These are phyloP conservation scores for Palythoa heliodiscus DNA, from an alignment of 92 coral and sea anemone genomes.

Conservation along the genomic window DNA sequence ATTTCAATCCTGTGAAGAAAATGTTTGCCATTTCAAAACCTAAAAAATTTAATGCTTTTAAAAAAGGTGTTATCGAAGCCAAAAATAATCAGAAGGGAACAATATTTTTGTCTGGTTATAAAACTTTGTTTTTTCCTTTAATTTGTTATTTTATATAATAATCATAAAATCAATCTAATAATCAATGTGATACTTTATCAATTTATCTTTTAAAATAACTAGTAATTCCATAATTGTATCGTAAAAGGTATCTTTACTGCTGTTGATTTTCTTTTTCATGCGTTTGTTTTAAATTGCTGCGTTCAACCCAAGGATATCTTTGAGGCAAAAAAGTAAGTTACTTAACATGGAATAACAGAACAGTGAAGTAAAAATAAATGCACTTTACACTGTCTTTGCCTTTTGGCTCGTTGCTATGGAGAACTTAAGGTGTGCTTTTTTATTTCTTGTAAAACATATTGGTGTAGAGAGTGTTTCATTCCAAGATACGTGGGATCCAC, in stretches of 20 bases:
- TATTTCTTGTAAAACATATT: background rate
- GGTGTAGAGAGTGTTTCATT: slow-evolving; percentile 79
- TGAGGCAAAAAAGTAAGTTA: slow-evolving; percentile 65
- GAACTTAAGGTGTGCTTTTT: background rate
- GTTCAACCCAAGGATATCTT: slow-evolving; percentile 63
- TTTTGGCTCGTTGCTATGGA: background rate
- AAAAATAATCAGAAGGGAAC: no score
- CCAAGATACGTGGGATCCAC: slow-evolving; percentile 88
- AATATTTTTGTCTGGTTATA: no score
- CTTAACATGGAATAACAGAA: background rate
- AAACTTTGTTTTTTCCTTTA: no score
- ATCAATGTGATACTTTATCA: background rate
- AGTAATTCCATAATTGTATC: no score
- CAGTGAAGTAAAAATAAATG: no score
- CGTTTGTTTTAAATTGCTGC: background rate
- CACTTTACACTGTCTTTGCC: background rate
- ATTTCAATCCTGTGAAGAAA: no score
- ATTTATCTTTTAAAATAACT: no score
- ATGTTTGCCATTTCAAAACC: no score
- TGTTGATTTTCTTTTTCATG: background rate
- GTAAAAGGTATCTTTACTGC: background rate
- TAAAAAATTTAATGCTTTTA: no score
- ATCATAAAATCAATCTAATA: no score
- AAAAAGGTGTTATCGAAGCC: no score
- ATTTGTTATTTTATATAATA: no score